Conservation (phyloP, 2,113 vertebrate species). For the Nesospiza acunhae region DNA sequence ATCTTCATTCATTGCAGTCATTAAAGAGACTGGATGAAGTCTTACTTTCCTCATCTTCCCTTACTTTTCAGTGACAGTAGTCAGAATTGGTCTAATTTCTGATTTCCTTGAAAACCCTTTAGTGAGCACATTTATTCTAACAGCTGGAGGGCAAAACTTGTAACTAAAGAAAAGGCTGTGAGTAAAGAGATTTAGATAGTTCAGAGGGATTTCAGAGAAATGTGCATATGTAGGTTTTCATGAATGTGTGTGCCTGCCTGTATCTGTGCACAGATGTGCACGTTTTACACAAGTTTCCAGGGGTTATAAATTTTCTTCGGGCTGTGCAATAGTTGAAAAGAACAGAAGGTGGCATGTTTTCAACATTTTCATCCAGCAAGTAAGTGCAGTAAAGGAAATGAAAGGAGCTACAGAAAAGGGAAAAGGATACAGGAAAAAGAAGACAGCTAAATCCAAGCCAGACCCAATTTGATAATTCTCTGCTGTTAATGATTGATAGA, state of each 20-base stretch:
- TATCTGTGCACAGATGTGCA: fast-evolving
- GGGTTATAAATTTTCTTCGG: not conserved
- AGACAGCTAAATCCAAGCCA: not conserved
- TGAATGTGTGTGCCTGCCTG: fast-evolving
- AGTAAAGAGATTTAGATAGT: not conserved
- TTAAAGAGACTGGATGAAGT: not conserved
- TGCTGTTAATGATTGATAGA: not conserved
- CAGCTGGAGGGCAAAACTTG: not conserved
- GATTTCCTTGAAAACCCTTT: not conserved
- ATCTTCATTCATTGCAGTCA: not conserved
- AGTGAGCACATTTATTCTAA: not conserved
- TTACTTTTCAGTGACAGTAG: not conserved
- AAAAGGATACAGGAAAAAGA: not conserved
- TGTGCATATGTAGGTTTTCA: not conserved
- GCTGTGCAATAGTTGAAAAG: not conserved
- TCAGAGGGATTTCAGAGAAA: not conserved
- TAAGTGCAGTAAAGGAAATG: not conserved
- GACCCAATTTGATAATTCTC: not conserved
- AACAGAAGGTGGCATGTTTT: slow-evolving; percentile 17
- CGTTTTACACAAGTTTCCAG: not conserved
- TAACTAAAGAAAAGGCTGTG: not conserved
- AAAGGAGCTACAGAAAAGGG: not conserved
- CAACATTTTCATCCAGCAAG: not conserved
- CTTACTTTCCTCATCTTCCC: not conserved
- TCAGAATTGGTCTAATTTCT: not conserved